Percentiles rank a stretch among this genome's conserved stretches.
These are phyloP conservation scores for Donacobius atricapilla DNA, from an alignment of 2,113 vertebrate genomes.

Conservation along the genomic window DNA sequence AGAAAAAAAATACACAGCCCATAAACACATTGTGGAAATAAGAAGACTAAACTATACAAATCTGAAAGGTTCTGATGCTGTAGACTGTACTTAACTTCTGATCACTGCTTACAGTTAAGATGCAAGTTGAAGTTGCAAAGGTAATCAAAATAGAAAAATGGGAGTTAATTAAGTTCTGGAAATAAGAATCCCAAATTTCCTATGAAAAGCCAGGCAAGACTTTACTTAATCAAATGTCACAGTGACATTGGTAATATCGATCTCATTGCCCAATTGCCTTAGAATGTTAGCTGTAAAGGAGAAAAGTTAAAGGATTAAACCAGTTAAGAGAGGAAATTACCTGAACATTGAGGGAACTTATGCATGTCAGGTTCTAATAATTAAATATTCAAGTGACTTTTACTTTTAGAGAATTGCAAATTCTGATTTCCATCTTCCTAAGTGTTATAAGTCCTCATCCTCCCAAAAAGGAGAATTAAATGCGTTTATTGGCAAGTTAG, in stretches of 20 bases:
- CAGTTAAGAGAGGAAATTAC: neutral
- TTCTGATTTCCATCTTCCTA: neutral
- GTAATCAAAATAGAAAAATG: conserved; percentile 35
- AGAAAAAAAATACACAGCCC: neutral
- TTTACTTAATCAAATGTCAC: conserved; percentile 32
- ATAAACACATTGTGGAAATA: neutral
- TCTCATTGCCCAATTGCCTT: neutral
- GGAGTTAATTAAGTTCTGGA: conserved; percentile 25
- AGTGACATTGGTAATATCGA: conserved; percentile 23
- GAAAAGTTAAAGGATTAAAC: neutral
- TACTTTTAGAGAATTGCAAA: neutral
- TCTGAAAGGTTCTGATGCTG: neutral
- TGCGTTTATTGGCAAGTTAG: neutral
- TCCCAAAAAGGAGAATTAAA: neutral
- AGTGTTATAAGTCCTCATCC: neutral
- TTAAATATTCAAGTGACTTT: neutral
- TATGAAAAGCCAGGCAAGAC: conserved; percentile 6
- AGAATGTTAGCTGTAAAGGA: neutral
- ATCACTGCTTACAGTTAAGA: neutral
- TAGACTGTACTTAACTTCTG: neutral
- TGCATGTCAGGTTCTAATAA: neutral
- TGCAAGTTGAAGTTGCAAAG: neutral
- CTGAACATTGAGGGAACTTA: neutral
- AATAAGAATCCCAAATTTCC: neutral
- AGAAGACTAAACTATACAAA: neutral